Evolutionary conservation across 2,797 vertebrate species (phyloP), one percentile per base, ranked within the genome.

Genomic region (Cyprinodon diabolis): DNA sequence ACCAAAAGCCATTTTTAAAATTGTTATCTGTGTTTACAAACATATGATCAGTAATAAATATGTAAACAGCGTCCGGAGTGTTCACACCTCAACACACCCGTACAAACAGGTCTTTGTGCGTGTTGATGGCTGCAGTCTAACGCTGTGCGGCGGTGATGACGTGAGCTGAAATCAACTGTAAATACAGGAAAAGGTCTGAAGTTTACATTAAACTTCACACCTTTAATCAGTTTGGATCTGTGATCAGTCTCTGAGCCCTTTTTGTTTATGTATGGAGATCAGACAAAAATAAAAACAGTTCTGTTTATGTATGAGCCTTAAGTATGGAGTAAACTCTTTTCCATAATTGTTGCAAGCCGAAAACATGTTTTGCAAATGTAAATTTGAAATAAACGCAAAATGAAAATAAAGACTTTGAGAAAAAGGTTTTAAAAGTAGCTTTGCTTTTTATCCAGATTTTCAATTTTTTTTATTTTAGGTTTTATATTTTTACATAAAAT

Each of bases 101-200:
- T 0, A 66, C 55, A 0, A 1, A 47, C 37, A 62, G 68, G 13
- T 23, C 19, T n/a, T 5, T 51, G 25, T n/a, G 51, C 8, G 51
- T 54, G 13, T 19, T 10, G 19, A 35, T 23, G 15, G 30, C 65
- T 23, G 15, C 10, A 0, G 1, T 0, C 0, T 17, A 66, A 0
- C 30, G 6, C 8, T 23, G 45, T 51, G 12, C 5, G 21, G 58
- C 58, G 15, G 54, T 21, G 49, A n/a, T 47, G 67, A 76, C 25
- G 0, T 58, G 13, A 58, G 17, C 40, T 58, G 14, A 15, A 40
- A 4, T 49, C 35, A 15, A 19, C 69, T 67, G 72, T 70, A 70
- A 74, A 74, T 25, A 12, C n/a, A 0, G 60, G 54, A 56, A 43
- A 68, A 69, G 51, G 51, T 56, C 37, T 55, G 6, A 9, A 63